Conservation (phyloP, 1,140 invertebrate genomes). For the Elymnias hypermnestra region DNA sequence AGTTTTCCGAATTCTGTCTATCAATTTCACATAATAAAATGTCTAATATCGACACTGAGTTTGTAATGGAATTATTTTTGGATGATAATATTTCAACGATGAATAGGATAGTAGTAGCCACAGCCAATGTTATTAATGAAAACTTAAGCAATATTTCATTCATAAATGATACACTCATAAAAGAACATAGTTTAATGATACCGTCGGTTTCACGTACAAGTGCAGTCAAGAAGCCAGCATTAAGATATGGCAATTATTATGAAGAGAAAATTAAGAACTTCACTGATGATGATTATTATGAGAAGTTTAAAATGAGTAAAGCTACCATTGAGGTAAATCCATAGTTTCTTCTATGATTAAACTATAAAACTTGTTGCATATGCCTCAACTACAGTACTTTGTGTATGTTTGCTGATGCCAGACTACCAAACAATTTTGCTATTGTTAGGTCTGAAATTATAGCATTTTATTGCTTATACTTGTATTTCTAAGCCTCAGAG, state of each 20-base stretch:
- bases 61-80: conserved; percentile 56
- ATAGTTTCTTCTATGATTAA: neutral
- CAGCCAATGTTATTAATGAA: conserved; percentile 55
- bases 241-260: conserved; percentile 31
- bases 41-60: conserved; percentile 44
- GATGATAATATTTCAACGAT: conserved; percentile 54
- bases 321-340: conserved; percentile 48
- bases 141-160: conserved; percentile 45
- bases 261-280: conserved; percentile 40
- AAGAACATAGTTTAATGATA: conserved; percentile 31
- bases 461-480: too few species aligned
- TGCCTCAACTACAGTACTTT: too few species aligned
- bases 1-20: too few species aligned
- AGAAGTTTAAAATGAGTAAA: conserved; percentile 53
- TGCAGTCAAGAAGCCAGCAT: neutral
- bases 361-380: too few species aligned
- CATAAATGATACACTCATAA: conserved; percentile 34
- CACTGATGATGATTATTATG: conserved; percentile 35
- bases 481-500: too few species aligned
- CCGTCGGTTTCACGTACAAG: conserved; percentile 5
- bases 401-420: too few species aligned
- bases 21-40: too few species aligned
- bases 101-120: conserved; percentile 48
- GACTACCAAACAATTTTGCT: too few species aligned
- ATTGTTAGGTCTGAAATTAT: too few species aligned